A percentile compares a stretch with the other conserved stretches of the same genome.
These are phyloP conservation scores for Chymomyza caudatula DNA, from an alignment of 2,888 invertebrate genomes.

Conservation along the genomic window DNA sequence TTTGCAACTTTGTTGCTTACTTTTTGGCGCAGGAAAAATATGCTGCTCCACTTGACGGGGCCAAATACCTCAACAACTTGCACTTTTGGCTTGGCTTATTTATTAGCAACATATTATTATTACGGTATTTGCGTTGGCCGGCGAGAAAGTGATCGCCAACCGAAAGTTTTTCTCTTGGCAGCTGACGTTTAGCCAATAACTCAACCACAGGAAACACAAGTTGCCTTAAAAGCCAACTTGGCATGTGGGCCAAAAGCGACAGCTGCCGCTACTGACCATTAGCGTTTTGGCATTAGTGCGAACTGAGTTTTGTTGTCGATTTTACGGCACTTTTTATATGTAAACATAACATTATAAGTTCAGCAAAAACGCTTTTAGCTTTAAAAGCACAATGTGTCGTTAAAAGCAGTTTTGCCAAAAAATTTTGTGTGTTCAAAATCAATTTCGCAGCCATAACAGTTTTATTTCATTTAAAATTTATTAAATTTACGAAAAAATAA, in stretches of 20 bases:
- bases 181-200: constrained; percentile 34
- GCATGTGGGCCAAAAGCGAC: constrained; percentile 28
- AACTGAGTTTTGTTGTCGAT: constrained; percentile 29
- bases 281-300: constrained; percentile 23
- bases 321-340: neutral
- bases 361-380: neutral
- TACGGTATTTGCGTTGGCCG: constrained; percentile 19
- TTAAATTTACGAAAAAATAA: constrained; percentile 47
- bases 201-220: constrained; percentile 36
- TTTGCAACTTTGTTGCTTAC: constrained; percentile 4
- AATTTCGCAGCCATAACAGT: constrained; percentile 49
- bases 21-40: constrained; percentile 30
- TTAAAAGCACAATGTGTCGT: neutral
- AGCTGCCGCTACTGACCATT: constrained; percentile 47
- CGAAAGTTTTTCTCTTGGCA: constrained; percentile 11
- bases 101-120: constrained; percentile 70
- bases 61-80: constrained; percentile 21
- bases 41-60: constrained; percentile 22
- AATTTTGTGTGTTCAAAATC: constrained; percentile 36
- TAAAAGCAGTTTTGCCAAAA: neutral
- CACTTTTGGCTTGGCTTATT: constrained; percentile 44
- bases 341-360: neutral
- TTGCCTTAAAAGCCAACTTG: constrained; percentile 34
- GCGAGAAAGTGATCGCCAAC: constrained; percentile 37
- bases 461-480: constrained; percentile 49